Evolutionary conservation across 2,113 vertebrate species (phyloP).

Genomic region (Osmerus mordax): DNA sequence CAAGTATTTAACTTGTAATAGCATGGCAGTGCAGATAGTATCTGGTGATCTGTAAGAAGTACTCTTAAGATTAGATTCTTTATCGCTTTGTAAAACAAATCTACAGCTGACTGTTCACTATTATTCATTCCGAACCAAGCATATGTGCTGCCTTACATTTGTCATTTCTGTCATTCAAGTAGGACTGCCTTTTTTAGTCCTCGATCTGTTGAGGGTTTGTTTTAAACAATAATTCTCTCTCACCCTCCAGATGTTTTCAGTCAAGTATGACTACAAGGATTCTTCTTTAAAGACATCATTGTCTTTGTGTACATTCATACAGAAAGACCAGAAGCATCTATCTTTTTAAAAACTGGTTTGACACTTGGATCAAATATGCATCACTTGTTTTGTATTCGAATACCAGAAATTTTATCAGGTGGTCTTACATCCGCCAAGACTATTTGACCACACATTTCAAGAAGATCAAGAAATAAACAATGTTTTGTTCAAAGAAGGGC

Average conservation of each 20-base stretch:
- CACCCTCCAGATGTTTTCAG: constrained; percentile 35
- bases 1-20: constrained; percentile 5
- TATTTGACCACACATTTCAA: too few species aligned
- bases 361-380: constrained; percentile 5
- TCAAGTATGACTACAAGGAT: constrained; percentile 31
- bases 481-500: background rate
- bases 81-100: background rate
- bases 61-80: background rate
- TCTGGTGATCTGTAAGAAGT: background rate
- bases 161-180: constrained; percentile 8
- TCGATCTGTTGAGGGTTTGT: constrained; percentile 11
- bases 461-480: background rate
- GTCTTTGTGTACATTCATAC: constrained; percentile 21
- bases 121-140: too few species aligned
- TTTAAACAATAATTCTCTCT: constrained; percentile 11
- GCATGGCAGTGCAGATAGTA: background rate
- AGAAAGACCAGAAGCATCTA: constrained; percentile 20
- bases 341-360: constrained; percentile 7
- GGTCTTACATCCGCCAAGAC: too few species aligned
- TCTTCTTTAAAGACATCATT: constrained; percentile 42
- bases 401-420: too few species aligned
- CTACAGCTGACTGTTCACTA: background rate
- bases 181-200: background rate
- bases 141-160: background rate
- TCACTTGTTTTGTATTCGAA: background rate